Conservation (phyloP, 2,797 vertebrate species). For the Melanotaenia trifasciata region DNA sequence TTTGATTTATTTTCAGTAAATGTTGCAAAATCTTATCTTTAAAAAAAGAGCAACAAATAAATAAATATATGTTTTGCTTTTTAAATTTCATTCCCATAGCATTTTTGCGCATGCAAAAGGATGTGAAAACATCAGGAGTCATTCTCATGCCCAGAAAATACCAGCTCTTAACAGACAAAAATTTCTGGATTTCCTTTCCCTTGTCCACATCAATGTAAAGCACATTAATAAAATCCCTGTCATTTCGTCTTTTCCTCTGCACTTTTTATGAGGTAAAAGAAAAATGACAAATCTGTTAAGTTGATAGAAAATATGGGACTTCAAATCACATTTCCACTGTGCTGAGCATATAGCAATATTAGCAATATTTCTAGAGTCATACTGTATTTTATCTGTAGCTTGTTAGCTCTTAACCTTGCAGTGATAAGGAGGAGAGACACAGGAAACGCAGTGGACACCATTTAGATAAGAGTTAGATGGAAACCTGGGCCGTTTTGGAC, state of each 20-base stretch:
- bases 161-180: neutral
- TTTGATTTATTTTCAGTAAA: constrained; percentile 24
- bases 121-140: neutral
- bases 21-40: constrained; percentile 1
- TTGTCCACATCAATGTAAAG: neutral
- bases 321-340: neutral
- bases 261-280: neutral
- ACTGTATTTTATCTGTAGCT: too few relatives aligned
- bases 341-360: too few relatives aligned
- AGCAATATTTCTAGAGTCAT: neutral
- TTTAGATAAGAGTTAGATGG: neutral
- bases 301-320: too few relatives aligned
- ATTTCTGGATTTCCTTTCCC: neutral
- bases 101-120: neutral
- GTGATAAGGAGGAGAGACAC: neutral
- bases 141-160: too few relatives aligned
- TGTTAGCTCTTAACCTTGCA: neutral
- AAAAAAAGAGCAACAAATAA: constrained; percentile 13
- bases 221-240: neutral
- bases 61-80: neutral
- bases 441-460: neutral
- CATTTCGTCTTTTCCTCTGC: too few relatives aligned
- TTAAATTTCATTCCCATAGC: neutral
- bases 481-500: neutral
- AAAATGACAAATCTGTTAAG: neutral